phyloP scores from a whole-genome alignment of 2,113 vertebrate genomes.

The Caranx melampygus region DNA sequence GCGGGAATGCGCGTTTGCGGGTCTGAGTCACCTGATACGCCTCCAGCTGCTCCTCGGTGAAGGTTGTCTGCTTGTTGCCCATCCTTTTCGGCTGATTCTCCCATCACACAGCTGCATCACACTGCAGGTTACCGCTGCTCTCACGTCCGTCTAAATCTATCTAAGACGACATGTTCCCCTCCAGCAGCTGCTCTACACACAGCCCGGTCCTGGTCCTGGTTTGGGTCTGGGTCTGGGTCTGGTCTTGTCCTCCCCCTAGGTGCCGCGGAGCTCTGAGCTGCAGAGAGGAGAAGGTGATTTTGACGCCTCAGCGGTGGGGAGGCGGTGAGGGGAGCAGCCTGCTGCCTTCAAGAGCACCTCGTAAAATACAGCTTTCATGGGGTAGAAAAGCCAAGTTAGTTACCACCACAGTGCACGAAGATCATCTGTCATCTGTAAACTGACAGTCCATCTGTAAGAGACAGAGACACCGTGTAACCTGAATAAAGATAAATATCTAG shows the following conservation, averaged over 20 bases:
- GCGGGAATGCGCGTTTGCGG: background rate
- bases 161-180: constrained; percentile 34
- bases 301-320: constrained; percentile 13
- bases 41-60: constrained; percentile 95
- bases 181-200: background rate
- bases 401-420: too few species aligned
- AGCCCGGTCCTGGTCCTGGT: background rate
- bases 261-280: background rate
- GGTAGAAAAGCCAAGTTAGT: too few species aligned
- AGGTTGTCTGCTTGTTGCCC: constrained; percentile 96
- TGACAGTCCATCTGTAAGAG: background rate
- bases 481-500: background rate
- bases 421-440: background rate
- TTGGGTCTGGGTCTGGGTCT: background rate
- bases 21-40: constrained; percentile 88
- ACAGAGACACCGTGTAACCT: too few species aligned
- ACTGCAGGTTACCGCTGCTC: constrained; percentile 72
- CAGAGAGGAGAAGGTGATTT: constrained; percentile 20
- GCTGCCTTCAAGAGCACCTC: constrained; percentile 47
- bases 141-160: background rate
- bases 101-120: constrained; percentile 86
- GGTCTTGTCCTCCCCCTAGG: background rate
- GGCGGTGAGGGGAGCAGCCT: constrained; percentile 10
- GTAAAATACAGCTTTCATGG: background rate
- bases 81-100: constrained; percentile 85